Evolutionary conservation across 1,140 invertebrate species (phyloP).

Genomic region (Chlorops oryzae): DNA sequence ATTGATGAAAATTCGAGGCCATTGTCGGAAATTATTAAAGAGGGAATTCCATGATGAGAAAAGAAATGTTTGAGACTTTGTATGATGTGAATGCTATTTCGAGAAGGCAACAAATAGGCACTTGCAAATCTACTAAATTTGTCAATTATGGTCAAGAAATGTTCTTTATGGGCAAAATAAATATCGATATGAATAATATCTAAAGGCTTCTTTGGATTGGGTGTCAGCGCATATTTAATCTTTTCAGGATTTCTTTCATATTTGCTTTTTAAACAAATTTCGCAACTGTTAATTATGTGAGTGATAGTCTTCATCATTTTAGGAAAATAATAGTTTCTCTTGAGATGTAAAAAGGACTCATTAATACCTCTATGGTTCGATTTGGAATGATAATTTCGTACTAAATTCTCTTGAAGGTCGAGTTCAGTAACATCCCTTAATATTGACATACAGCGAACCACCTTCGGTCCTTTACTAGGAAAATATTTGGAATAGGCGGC

Average conservation of each 20-base stretch:
- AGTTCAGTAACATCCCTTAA: background rate
- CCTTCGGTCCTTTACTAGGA: background rate
- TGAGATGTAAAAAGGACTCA: background rate
- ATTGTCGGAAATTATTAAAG: conserved; percentile 19
- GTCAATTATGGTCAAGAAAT: background rate
- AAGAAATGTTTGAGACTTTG: conserved; percentile 22
- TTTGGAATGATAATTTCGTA: background rate
- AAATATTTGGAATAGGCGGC: background rate
- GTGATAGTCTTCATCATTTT: background rate
- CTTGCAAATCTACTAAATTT: background rate
- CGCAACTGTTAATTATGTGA: background rate
- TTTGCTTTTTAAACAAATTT: background rate
- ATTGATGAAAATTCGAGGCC: conserved; percentile 22
- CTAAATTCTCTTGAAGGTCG: background rate
- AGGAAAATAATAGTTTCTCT: background rate
- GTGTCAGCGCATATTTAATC: background rate
- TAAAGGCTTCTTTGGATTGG: background rate
- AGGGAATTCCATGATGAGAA: conserved; percentile 17
- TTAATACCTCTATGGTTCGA: conserved; percentile 6
- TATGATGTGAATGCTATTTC: conserved; percentile 13
- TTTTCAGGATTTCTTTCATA: background rate
- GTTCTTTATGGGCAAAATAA: background rate
- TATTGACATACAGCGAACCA: background rate
- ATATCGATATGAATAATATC: no score
- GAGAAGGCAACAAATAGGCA: conserved; percentile 17